Base-by-base conservation (phyloP, 2,113 vertebrate genomes). In the Reinhardtius hippoglossoides region DNA sequence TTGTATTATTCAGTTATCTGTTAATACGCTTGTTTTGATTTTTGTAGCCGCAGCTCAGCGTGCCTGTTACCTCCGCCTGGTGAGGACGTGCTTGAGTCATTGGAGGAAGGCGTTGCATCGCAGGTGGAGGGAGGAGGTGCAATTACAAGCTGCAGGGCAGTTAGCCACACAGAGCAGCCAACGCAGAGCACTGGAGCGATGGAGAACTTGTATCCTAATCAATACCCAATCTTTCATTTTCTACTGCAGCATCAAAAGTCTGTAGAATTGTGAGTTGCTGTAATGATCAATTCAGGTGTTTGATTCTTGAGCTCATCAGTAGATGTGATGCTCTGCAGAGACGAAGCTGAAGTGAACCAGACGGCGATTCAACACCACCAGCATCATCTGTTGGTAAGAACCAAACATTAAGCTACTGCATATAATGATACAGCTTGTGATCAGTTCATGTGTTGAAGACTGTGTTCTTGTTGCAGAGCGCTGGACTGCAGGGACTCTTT, bases 161-260 rank as follows among this genome's bases (percentile, higher is more conserved):
- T 83, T 95, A 71, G 94, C 93, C 71, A 35, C 42, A 24, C 92
- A 62, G 81, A 84, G 82, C 75, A 81, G 56, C 0, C 85, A 95
- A 24, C 24, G 84, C 37, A 91, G 91, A 80, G 88, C 46, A 9
- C 92, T 98, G 56, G 56, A 48, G 2, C 88, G 1, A 73, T 97
- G 97, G 97, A 96, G 76, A 82, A 85, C 87, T 44, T 97, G 96
- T 98, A 99, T 99, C 97, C 95, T 93, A 37, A 62, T 21, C 57
- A 40, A 14, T 40, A 46, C 23, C 44, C 54, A 9, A 48, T 3
- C 21, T 54, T 54, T 15, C 0, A 23, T 57, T 74, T 66, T 65
- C 4, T 65, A 23, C 37, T 14, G 13, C 12, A 50, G n/a, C 4
- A 48, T 60, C 15, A 63, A 13, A 58, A 10, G 2, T 2, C 8